Evolutionary conservation across 2,797 vertebrate genomes (phyloP), one percentile per base, ranked within the genome.

Genomic region (Hydrolagus colliei): DNA sequence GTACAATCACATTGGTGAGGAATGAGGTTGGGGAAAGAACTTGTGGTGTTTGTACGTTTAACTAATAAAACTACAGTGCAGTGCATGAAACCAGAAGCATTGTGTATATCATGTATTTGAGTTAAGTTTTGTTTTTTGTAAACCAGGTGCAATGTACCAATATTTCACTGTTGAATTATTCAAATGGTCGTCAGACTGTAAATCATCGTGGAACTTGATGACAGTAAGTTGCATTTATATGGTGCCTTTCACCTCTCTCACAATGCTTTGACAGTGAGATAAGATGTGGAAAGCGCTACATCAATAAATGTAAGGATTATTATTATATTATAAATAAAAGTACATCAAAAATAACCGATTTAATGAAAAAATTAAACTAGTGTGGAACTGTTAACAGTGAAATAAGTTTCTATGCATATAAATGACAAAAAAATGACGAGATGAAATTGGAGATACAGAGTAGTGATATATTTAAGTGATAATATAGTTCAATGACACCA

Each of bases 1-100:
- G 59, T 59, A 61, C 35, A 52, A 16, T 18, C 18, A 61, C 75
- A 12, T 77, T 77, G 18, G 20, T n/a, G 6, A n/a, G 52, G 18
- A 77, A 77, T 3, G 75, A 77, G 20, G 18, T 76, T 76, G 41
- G 20, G 74, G 16, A 59, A 76, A 76, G 32, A 74, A 74, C 73
- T 16, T 12, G 12, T 27, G 73, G 18, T 74, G 27, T 74, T 32
- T 75, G 73, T 75, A 14, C 12, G 41, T 52, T 20, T 75, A 75
- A 14, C 52, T 9, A 77, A 61, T 61, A n/a, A 77, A 77, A 77
- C 59, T 77, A 10, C 61, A 52, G 41, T 52, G 6, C 61, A 52
- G 41, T 52, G 6, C 6, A 3, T 52, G 41, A 52, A 52, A 52
- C 41, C 41, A 52, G 41, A 52, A 52, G 6, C 41, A 52, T 52